Evolutionary conservation across 2,888 invertebrate species (phyloP).

Genomic region (Terebella lapidaria): DNA sequence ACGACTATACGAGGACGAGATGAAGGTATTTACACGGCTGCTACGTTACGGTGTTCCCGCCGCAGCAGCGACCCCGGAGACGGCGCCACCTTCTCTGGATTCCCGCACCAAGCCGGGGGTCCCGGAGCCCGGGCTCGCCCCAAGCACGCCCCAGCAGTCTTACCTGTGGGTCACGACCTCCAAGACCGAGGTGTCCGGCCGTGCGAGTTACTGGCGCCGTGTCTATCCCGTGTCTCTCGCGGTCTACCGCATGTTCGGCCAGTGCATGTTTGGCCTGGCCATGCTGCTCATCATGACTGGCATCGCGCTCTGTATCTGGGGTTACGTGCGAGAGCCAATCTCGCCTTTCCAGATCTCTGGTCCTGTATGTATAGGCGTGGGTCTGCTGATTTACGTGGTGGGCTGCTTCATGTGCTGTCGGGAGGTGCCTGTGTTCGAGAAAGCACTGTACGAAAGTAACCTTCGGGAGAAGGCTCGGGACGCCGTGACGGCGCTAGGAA

Average conservation of each 20-base stretch:
- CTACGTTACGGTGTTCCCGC: too few species aligned
- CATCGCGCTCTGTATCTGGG: conserved; percentile 22
- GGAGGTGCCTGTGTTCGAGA: conserved; percentile 15
- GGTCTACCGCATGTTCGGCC: conserved; percentile 14
- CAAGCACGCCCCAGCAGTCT: too few species aligned
- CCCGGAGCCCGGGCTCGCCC: too few species aligned
- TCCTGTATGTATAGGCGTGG: conserved; percentile 17
- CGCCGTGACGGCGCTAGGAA: conserved; percentile 5
- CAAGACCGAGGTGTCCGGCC: too few species aligned
- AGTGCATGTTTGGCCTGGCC: conserved; percentile 21
- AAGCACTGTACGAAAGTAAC: conserved; percentile 2
- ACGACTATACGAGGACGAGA: too few species aligned
- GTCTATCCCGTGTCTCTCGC: conserved; percentile 2
- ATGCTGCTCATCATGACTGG: conserved; percentile 20
- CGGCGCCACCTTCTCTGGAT: too few species aligned
- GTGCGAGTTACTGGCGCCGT: too few species aligned
- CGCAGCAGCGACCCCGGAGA: too few species aligned
- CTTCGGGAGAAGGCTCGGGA: conserved; percentile 10
- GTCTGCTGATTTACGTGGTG: conserved; percentile 15
- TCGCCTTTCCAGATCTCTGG: conserved; percentile 21
- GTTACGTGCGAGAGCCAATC: conserved; percentile 16
- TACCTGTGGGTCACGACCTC: too few species aligned
- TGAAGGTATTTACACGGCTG: too few species aligned
- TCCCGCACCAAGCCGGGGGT: too few species aligned
- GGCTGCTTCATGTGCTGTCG: conserved; percentile 20